Conservation (phyloP, 2,888 invertebrate genomes). For the Pseudococcus longispinus region DNA sequence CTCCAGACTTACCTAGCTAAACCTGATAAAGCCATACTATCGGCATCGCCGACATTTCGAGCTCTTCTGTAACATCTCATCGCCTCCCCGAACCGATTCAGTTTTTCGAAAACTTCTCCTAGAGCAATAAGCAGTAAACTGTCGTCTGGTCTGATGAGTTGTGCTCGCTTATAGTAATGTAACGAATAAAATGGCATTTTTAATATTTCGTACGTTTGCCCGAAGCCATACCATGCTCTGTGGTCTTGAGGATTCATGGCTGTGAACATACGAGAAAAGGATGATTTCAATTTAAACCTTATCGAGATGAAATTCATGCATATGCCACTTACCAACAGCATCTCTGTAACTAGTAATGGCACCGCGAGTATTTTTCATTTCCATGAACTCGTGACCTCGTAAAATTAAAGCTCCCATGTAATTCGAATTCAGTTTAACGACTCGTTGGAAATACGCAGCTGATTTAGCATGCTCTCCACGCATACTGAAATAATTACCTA, state of each 20-base stretch:
- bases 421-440: constrained; percentile 89
- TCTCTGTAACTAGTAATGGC: constrained; percentile 97
- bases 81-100: constrained; percentile 90
- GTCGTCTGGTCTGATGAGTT: constrained; percentile 89
- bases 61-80: constrained; percentile 97
- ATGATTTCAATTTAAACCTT: not conserved
- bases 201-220: constrained; percentile 97
- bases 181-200: constrained; percentile 95
- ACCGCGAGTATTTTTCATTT: constrained; percentile 97
- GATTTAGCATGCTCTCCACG: constrained; percentile 96
- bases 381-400: constrained; percentile 99
- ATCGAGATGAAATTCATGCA: too few relatives aligned
- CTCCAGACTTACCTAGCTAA: constrained; percentile 78
- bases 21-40: constrained; percentile 92
- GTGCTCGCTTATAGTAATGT: constrained; percentile 94
- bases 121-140: constrained; percentile 96
- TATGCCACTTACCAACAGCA: constrained; percentile 77
- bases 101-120: constrained; percentile 94
- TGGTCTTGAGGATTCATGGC: constrained; percentile 94
- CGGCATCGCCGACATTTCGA: constrained; percentile 93
- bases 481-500: constrained; percentile 96
- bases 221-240: constrained; percentile 98
- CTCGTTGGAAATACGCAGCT: constrained; percentile 93
- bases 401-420: constrained; percentile 97
- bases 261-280: constrained; percentile 62